phyloP scores from a whole-genome alignment of 2,888 invertebrate genomes.

The Keiferia lycopersicella region DNA sequence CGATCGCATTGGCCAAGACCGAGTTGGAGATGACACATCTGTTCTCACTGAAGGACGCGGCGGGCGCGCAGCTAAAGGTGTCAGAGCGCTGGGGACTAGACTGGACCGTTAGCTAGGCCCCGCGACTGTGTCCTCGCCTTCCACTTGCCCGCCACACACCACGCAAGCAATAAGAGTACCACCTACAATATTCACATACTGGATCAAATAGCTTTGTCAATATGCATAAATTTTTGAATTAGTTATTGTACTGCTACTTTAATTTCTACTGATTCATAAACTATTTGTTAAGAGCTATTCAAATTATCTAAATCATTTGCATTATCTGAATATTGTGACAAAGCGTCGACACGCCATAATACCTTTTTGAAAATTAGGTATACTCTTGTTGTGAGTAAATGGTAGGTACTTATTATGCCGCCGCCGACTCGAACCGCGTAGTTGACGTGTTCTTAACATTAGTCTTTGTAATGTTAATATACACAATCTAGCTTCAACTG shows the following conservation, averaged over 20 bases:
- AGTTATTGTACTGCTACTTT: not conserved
- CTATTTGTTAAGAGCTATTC: slow-evolving; percentile 21
- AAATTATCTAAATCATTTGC: not conserved
- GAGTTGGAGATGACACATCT: slow-evolving; percentile 95
- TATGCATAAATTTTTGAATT: not conserved
- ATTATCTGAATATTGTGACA: too few species aligned
- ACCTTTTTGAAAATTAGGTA: slow-evolving; percentile 38
- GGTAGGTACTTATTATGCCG: slow-evolving; percentile 47
- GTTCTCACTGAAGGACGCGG: slow-evolving; percentile 94
- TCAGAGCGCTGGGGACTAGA: slow-evolving; percentile 87
- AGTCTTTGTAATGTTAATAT: slow-evolving; percentile 28
- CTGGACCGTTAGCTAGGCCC: slow-evolving; percentile 75
- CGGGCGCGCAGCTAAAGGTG: slow-evolving; percentile 92
- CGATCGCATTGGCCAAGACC: slow-evolving; percentile 91
- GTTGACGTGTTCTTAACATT: slow-evolving; percentile 33
- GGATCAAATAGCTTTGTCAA: not conserved
- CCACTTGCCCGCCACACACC: slow-evolving; percentile 30
- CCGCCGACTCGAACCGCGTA: slow-evolving; percentile 51
- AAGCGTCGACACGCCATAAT: not conserved
- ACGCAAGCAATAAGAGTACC: slow-evolving; percentile 57
- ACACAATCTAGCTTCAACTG: slow-evolving; percentile 19
- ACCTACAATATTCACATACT: slow-evolving; percentile 34
- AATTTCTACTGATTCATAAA: not conserved
- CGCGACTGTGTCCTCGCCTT: not conserved
- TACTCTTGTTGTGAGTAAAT: slow-evolving; percentile 54